Base-by-base conservation (phyloP, 2,113 vertebrate genomes). In the Chaetodon trifascialis region DNA sequence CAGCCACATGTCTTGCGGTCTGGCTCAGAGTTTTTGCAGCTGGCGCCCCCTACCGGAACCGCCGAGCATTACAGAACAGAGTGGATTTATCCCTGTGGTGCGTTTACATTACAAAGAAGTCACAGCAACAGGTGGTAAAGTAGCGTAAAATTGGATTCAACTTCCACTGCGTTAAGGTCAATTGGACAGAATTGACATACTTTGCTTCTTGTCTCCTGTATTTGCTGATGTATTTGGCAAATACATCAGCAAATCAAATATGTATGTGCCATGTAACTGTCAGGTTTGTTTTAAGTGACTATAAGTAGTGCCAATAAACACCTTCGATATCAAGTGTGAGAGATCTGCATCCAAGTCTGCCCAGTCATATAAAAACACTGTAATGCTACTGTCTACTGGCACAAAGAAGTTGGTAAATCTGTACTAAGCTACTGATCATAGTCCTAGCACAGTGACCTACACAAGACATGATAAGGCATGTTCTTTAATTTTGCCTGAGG, bases 1-100 rank as follows among this genome's bases (percentile, higher is more conserved):
- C 90, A 74, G 91, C 91, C 93, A 94, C 93, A 94, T 94, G 93
- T 94, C 93, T 86, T 82, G 86, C 68, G 11, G 78, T 79, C 87
- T 63, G 76, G 56, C 58, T 58, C 56, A 60, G 70, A 86, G 75
- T 78, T 73, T 40, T 65, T 66, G 60, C 62, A 36, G 75, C 47
- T 80, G 78, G 75, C 86, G 86, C 85, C 91, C 52, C 83, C 82
- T 40, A 40, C 9, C 47, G 90, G 77, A 63, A 0, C 74, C 79
- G 46, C 46, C 55, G 60, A 11, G 64, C 21, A 76, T 46, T 79
- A 56, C 87, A 86, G 25, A 0, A 14, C 0, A 2, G 1, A 71
- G 25, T 9, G 47, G 17, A 12, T 67, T 79, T 68, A 59, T 73
- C 51, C 38, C 4, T 69, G n/a, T 49, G 25, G 11, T 17, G 15